Conservation (phyloP, 92 coral and sea anemone genomes). For the Galaxea fascicularis region DNA sequence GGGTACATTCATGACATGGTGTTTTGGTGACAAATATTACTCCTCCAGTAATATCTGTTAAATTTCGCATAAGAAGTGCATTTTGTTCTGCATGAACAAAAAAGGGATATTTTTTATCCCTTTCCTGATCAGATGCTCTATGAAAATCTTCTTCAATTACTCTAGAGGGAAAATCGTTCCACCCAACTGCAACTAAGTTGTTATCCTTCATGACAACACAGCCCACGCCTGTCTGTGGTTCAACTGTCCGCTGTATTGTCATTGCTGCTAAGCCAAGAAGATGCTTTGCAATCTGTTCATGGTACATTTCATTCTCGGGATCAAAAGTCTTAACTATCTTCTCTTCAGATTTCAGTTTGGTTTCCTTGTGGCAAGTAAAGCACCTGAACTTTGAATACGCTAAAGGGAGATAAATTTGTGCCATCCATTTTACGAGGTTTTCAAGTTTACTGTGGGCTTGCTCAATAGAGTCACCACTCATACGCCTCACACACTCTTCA, state of each 20-base stretch:
- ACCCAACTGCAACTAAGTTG: constrained; percentile 34
- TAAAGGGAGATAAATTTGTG: constrained; percentile 23
- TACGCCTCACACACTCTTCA: neutral
- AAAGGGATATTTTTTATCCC: constrained; percentile 45
- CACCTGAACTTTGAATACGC: neutral
- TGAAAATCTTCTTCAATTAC: constrained; percentile 39
- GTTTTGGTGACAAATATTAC: constrained; percentile 46
- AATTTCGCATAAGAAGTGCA: constrained; percentile 47
- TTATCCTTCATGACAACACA: constrained; percentile 34
- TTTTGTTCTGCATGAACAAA: constrained; percentile 65
- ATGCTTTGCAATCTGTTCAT: constrained; percentile 38
- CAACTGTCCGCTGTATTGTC: constrained; percentile 37
- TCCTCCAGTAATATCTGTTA: constrained; percentile 18
- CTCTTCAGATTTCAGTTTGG: neutral
- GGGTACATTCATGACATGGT: constrained; percentile 55
- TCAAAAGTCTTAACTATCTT: neutral
- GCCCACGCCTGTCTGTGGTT: constrained; percentile 51
- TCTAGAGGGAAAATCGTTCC: constrained; percentile 45
- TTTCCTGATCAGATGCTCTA: constrained; percentile 17
- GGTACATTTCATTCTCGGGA: constrained; percentile 12
- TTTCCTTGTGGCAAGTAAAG: neutral
- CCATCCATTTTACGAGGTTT: constrained; percentile 32
- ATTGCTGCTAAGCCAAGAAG: constrained; percentile 35
- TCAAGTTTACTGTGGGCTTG: constrained; percentile 1
- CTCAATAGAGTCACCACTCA: neutral